Evolutionary conservation across 2,797 vertebrate genomes (phyloP).

Genomic region (Coregonus suidteri): DNA sequence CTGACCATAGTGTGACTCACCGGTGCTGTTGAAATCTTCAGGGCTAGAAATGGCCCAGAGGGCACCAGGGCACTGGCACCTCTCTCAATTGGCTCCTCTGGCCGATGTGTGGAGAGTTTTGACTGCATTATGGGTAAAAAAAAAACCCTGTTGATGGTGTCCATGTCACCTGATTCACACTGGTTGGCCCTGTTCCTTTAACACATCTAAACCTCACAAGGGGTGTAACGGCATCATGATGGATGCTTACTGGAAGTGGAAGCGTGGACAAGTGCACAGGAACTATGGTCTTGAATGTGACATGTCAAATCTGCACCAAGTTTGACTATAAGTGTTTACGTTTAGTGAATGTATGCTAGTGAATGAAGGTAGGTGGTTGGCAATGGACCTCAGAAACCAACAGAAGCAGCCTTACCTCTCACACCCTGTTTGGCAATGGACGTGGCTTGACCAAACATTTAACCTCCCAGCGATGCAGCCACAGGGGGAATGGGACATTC

Average conservation of each 20-base stretch:
- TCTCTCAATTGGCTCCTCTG: not conserved
- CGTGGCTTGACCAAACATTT: conserved; percentile 38
- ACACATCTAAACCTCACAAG: no score
- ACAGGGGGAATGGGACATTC: conserved; percentile 28
- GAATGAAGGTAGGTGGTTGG: conserved; percentile 11
- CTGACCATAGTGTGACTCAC: not conserved
- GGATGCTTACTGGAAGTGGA: no score
- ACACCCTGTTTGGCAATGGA: conserved; percentile 4
- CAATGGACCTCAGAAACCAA: not conserved
- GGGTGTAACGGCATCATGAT: no score
- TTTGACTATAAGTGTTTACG: not conserved
- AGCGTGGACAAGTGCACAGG: no score
- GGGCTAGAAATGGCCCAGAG: no score
- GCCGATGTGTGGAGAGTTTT: conserved; percentile 17
- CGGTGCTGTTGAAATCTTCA: not conserved
- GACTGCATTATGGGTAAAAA: not conserved
- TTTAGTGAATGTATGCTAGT: conserved; percentile 3
- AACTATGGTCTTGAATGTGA: conserved; percentile 13
- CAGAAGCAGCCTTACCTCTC: conserved; percentile 13
- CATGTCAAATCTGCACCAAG: not conserved
- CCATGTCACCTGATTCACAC: not conserved
- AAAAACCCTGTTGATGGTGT: not conserved
- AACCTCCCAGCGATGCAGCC: conserved; percentile 29
- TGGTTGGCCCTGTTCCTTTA: conserved; percentile 4
- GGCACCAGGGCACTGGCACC: no score